Evolutionary conservation across 2,888 invertebrate species (phyloP), one percentile per base, ranked within the genome.

Genomic region (Anagyrus pseudococci): DNA sequence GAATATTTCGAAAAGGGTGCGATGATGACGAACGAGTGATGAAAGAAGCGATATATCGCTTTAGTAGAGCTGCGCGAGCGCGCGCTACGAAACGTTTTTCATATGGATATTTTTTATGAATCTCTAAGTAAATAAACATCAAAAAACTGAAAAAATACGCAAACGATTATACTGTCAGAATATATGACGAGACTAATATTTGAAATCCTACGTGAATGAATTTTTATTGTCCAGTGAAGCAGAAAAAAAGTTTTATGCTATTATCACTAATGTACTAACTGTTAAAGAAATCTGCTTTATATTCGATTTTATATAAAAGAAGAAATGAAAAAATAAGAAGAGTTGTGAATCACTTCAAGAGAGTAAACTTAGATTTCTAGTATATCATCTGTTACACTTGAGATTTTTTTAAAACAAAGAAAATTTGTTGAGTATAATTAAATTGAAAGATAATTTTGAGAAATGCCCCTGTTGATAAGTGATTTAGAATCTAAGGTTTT

Each of bases 71-170:
- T 37, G 4, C 10, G 13, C 10, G 33, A 37, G 33, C 33, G 15
- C 13, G 10, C 33, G 33, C 15, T 37, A 4, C 23, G 55, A 59
- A 55, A 37, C 33, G 58, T 64, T 57, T 64, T 65, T 49, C 57
- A 62, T 26, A 61, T 53, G 19, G 57, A 61, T 61, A 58, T 61
- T 65, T 64, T 65, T 62, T 65, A 58, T 61, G 61, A 58, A 58
- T 49, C 37, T 53, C 25, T 19, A 57, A 26, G 58, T 44, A 20
- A 63, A n/a, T n/a, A n/a, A n/a, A n/a, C n/a, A n/a, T n/a, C n/a
- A n/a, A n/a, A n/a, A n/a, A n/a, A n/a, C n/a, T n/a, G n/a, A n/a
- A n/a, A n/a, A n/a, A n/a, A n/a, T n/a, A n/a, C n/a, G n/a, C n/a
- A n/a, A n/a, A n/a, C n/a, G n/a, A n/a, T n/a, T n/a, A n/a, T n/a